Base-by-base conservation (phyloP, 2,797 vertebrate species). In the Miopithecus talapoin region DNA sequence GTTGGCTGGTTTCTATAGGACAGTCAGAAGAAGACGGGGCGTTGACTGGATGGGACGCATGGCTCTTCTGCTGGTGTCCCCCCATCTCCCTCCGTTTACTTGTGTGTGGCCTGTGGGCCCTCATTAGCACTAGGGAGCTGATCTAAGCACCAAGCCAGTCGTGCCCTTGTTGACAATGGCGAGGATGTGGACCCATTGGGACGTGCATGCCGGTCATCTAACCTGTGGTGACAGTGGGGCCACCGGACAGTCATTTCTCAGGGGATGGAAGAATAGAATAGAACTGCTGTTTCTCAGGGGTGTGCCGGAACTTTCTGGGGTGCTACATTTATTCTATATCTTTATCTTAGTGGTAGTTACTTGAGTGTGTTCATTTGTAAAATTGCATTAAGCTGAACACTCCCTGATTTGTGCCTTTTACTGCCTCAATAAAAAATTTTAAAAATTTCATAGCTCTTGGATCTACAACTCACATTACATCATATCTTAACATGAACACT, bases 131-230 rank as follows among this genome's bases (percentile, higher is more conserved):
- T 21, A 17, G n/a, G 70, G 30, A 21, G 5, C 21, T 6, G 33
- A 19, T 30, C 16, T 53, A 30, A 61, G 22, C 9, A 8, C 41
- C 12, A 24, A 30, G 75, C 53, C 68, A 11, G 17, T 6, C 2
- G 0, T 36, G 48, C 22, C 26, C 3, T 4, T 30, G 24, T 68
- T 36, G 57, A 33, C 8, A 30, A 4, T 33, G 41, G 41, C 2
- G 43, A 36, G 43, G 16, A 26, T 33, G 26, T 26, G 41, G 64
- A 26, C 4, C 48, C 55, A 5, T 1, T 8, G 36, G 57, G 41
- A 17, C 2, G 22, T 2, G 4, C 36, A 3, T 7, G 3, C 43
- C 4, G 9, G 24, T 14, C 43, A 19, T 6, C 48, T 11, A 16
- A 13, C 13, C 59, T 28, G 1, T 2, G 13, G 30, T 10, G 41